A percentile compares a stretch with the other conserved stretches of the same genome.
Conservation (phyloP, 37 sponge, comb jelly and placozoan genomes). For the Cladorhizidae sp. region DNA sequence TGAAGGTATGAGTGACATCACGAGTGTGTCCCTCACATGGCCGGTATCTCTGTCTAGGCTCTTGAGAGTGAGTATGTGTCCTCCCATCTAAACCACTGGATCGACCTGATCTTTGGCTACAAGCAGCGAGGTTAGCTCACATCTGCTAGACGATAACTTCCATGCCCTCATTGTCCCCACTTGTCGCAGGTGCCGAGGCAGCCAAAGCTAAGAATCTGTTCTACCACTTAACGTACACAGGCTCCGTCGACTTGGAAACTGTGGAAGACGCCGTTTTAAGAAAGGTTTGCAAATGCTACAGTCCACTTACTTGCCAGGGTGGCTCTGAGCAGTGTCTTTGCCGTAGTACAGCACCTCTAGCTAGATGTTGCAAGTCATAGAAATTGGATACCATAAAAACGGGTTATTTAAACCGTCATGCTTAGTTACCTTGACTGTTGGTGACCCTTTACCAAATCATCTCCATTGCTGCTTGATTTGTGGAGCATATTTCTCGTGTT, state of each 20-base stretch:
- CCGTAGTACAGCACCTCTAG: background rate
- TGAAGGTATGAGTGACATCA: too few relatives aligned
- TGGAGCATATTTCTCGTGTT: background rate
- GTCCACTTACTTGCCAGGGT: background rate
- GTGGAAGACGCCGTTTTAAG: conserved; percentile 43
- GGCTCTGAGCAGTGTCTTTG: background rate
- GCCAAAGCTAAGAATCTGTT: conserved; percentile 82
- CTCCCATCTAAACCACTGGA: conserved; percentile 84
- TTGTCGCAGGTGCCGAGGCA: conserved; percentile 62
- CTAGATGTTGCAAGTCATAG: background rate
- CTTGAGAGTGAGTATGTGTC: conserved; percentile 93
- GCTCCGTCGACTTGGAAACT: conserved; percentile 67
- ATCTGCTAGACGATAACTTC: background rate
- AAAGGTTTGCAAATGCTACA: conserved; percentile 33
- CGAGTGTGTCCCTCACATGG: background rate
- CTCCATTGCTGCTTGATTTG: too few relatives aligned
- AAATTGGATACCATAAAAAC: background rate
- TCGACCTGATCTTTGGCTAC: conserved; percentile 94
- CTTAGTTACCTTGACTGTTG: too few relatives aligned
- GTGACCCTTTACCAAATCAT: too few relatives aligned
- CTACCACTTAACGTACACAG: conserved; percentile 87
- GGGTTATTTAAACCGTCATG: background rate
- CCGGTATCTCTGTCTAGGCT: conserved; percentile 39
- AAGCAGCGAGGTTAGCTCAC: conserved; percentile 76
- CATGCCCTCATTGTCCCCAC: background rate